Conservation (phyloP, 2,888 invertebrate genomes). For the Athetis lepigone region DNA sequence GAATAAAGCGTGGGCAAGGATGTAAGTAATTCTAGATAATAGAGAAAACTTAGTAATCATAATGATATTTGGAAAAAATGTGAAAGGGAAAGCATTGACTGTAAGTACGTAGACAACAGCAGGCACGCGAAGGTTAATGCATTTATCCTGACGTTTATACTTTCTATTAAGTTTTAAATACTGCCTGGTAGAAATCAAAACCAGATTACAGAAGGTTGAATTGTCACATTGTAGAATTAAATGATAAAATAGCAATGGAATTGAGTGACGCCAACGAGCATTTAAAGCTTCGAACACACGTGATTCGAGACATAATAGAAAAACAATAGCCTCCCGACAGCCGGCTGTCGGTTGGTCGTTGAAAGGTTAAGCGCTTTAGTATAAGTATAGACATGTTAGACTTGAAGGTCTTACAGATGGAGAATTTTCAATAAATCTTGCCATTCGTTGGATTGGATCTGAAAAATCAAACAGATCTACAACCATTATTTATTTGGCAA, state of each 20-base stretch:
- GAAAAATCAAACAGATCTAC: constrained; percentile 9
- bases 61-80: neutral
- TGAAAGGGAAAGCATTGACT: neutral
- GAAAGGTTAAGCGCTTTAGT: too few species aligned
- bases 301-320: too few species aligned
- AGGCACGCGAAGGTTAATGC: neutral
- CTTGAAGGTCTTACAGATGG: too few species aligned
- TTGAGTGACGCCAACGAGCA: too few species aligned
- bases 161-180: neutral
- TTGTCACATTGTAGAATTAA: too few species aligned
- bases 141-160: neutral
- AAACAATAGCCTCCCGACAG: too few species aligned
- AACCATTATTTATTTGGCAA: constrained; percentile 28
- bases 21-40: constrained; percentile 10
- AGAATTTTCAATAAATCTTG: too few species aligned
- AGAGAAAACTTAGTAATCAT: constrained; percentile 17
- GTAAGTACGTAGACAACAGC: constrained; percentile 5
- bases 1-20: neutral
- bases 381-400: too few species aligned
- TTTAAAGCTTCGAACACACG: too few species aligned
- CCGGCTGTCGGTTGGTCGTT: too few species aligned
- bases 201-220: neutral
- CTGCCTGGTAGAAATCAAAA: neutral
- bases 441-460: constrained; percentile 17
- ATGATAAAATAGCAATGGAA: too few species aligned